These are phyloP conservation scores for Enteromius fasciolatus DNA, from an alignment of 2,797 vertebrate genomes.

Conservation along the genomic window DNA sequence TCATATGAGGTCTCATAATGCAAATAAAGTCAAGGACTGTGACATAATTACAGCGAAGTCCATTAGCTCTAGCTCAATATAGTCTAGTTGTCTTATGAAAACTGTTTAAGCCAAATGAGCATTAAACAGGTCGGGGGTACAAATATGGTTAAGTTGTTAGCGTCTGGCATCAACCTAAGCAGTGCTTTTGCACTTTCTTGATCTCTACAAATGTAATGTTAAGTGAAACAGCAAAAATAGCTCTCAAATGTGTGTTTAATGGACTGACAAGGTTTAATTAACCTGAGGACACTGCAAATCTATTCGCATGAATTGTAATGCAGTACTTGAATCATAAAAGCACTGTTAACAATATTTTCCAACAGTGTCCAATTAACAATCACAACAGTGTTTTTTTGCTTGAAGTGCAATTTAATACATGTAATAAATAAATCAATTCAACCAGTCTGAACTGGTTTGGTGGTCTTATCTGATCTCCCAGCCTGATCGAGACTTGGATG, in stretches of 20 bases:
- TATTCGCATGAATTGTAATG: background rate
- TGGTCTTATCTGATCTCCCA: background rate
- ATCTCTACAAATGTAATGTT: background rate
- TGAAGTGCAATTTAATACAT: background rate
- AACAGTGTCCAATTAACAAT: background rate
- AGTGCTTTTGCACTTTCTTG: background rate
- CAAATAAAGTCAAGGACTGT: background rate
- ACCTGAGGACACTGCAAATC: background rate
- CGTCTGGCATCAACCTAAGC: background rate
- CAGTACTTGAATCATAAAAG: background rate
- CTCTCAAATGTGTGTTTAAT: conserved; percentile 8
- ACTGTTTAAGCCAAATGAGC: background rate
- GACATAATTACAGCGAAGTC: background rate
- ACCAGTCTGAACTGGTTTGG: background rate
- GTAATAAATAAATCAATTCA: background rate
- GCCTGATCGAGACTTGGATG: background rate
- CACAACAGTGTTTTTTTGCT: background rate
- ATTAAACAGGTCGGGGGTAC: background rate
- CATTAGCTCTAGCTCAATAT: background rate
- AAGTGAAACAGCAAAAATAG: background rate
- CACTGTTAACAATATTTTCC: background rate
- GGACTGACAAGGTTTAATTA: background rate
- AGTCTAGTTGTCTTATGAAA: background rate
- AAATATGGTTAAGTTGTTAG: background rate
- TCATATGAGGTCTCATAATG: background rate